These are phyloP conservation scores for Synanthedon myopaeformis DNA, from an alignment of 2,888 invertebrate species.

Conservation along the genomic window DNA sequence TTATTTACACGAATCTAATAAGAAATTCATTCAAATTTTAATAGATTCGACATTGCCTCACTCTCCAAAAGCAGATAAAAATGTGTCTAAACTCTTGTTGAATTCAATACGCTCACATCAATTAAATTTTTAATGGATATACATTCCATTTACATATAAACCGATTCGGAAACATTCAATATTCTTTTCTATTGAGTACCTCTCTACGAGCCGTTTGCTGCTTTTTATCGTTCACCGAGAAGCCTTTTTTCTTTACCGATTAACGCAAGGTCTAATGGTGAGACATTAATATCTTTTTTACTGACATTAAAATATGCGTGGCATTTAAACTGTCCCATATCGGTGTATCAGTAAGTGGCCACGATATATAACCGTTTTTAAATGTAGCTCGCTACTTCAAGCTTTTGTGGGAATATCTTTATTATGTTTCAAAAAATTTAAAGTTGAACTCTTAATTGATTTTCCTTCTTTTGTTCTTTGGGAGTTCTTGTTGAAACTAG, in stretches of 20 bases:
- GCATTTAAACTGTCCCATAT: conserved; percentile 24
- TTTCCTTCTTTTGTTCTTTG: not conserved
- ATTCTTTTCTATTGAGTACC: conserved; percentile 26
- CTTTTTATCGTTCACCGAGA: not conserved
- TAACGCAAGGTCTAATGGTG: conserved; percentile 29
- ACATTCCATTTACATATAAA: conserved; percentile 33
- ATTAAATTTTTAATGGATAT: conserved; percentile 29
- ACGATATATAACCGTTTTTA: conserved; percentile 23
- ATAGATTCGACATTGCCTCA: not conserved
- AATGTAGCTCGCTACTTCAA: not conserved
- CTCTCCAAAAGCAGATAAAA: conserved; percentile 18
- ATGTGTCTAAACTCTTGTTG: conserved; percentile 22
- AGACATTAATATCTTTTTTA: conserved; percentile 36
- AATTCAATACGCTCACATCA: conserved; percentile 28
- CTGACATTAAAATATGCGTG: conserved; percentile 33
- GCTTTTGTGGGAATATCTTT: conserved; percentile 1
- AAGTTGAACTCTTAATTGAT: not conserved
- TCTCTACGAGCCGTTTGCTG: conserved; percentile 7
- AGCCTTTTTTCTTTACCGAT: conserved; percentile 21
- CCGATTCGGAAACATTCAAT: conserved; percentile 31
- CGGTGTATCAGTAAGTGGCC: conserved; percentile 21
- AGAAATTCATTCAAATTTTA: not conserved
- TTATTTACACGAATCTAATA: not conserved
- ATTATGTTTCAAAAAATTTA: not conserved
- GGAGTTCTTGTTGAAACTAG: not conserved